These are phyloP conservation scores for Meandrina meandrites DNA, from an alignment of 92 coral and sea anemone species.

Conservation along the genomic window DNA sequence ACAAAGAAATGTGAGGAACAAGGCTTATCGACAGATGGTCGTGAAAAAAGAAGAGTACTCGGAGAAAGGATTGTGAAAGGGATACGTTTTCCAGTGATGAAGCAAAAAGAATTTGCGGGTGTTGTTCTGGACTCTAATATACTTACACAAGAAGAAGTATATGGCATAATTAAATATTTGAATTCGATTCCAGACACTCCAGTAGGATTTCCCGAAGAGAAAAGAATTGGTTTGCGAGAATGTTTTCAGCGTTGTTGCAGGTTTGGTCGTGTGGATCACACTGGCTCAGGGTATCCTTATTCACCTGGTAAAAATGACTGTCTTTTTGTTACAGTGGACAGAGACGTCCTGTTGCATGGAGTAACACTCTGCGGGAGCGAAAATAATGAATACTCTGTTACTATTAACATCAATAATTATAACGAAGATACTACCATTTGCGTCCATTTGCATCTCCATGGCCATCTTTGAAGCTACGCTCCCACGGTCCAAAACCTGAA, in stretches of 20 bases:
- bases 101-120: too few species aligned
- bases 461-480: too few species aligned
- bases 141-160: conserved; percentile 5
- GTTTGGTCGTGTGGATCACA: background rate
- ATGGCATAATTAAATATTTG: background rate
- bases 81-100: too few species aligned
- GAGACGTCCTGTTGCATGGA: conserved; percentile 3
- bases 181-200: background rate
- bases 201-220: background rate
- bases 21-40: too few species aligned
- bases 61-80: too few species aligned
- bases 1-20: too few species aligned
- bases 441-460: too few species aligned
- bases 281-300: background rate
- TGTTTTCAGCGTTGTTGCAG: background rate
- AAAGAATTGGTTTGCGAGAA: background rate
- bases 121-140: background rate
- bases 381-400: background rate
- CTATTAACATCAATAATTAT: background rate
- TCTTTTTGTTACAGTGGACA: background rate
- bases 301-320: background rate
- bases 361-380: background rate
- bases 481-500: too few species aligned
- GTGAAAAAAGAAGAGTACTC: too few species aligned
- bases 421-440: too few species aligned